Evolutionary conservation across 2,797 vertebrate genomes (phyloP).

Genomic region (Vipera ursinii): DNA sequence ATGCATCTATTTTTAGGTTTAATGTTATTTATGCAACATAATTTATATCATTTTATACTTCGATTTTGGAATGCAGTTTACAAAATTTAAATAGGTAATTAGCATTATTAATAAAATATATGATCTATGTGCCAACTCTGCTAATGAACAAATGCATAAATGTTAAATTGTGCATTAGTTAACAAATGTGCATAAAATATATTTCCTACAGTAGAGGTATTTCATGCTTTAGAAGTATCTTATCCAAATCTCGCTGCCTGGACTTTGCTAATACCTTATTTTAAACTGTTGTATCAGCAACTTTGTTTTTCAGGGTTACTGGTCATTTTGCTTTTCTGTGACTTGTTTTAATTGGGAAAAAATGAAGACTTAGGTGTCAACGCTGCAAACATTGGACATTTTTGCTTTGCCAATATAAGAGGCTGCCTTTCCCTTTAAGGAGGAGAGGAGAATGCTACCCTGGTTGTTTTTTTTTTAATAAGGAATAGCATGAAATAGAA

Average conservation of each 20-base stretch:
- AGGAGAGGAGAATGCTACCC: no score
- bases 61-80: constrained; percentile 27
- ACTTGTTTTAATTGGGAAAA: background rate
- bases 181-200: constrained; percentile 22
- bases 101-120: constrained; percentile 6
- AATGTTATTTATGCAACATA: background rate
- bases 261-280: background rate
- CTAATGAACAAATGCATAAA: constrained; percentile 29
- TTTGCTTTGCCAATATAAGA: no score
- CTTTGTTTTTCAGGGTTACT: constrained; percentile 4
- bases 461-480: no score
- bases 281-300: constrained; percentile 39
- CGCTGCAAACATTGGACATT: no score
- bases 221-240: constrained; percentile 36
- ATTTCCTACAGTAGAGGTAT: accelerated
- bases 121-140: constrained; percentile 25
- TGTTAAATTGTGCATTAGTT: constrained; percentile 14
- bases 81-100: constrained; percentile 35
- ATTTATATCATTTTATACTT: background rate
- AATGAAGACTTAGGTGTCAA: constrained; percentile 18
- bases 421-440: no score
- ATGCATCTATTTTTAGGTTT: constrained; percentile 18
- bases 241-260: background rate
- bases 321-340: background rate
- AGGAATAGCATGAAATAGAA: no score